These are phyloP conservation scores for Podotricha telesiphe DNA, from an alignment of 2,888 invertebrate species.

Conservation along the genomic window DNA sequence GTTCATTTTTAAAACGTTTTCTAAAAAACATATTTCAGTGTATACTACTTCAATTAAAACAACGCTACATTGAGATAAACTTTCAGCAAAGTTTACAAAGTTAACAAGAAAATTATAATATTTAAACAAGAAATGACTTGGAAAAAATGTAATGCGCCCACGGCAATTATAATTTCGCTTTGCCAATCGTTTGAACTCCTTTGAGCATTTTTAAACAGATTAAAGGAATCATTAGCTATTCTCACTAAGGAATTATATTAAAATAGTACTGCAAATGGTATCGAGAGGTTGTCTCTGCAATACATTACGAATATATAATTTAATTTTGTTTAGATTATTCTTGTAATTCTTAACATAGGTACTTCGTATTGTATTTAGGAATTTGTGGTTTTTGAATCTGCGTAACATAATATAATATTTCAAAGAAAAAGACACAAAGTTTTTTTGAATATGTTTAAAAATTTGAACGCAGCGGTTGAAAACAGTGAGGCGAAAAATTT, in stretches of 20 bases:
- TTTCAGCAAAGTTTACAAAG: conserved; percentile 22
- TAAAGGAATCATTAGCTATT: conserved; percentile 80
- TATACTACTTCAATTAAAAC: neutral
- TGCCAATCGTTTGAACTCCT: conserved; percentile 64
- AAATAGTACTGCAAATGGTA: conserved; percentile 39
- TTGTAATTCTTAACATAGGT: no score
- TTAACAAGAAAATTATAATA: conserved; percentile 39
- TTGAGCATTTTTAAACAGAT: conserved; percentile 77
- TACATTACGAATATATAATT: neutral
- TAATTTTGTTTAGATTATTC: no score
- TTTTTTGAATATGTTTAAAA: no score
- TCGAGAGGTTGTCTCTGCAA: neutral
- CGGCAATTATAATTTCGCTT: conserved; percentile 39
- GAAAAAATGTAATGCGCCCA: conserved; percentile 35
- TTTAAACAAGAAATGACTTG: conserved; percentile 37
- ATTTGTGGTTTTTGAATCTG: no score
- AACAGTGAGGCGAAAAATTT: no score
- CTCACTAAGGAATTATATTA: conserved; percentile 57
- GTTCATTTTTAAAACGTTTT: no score
- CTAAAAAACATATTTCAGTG: no score
- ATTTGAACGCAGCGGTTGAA: no score
- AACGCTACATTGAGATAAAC: neutral
- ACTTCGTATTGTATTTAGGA: no score
- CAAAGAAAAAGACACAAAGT: no score
- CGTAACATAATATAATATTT: no score